phyloP scores from a whole-genome alignment of 2,113 vertebrate genomes.

The Alligator sinensis region DNA sequence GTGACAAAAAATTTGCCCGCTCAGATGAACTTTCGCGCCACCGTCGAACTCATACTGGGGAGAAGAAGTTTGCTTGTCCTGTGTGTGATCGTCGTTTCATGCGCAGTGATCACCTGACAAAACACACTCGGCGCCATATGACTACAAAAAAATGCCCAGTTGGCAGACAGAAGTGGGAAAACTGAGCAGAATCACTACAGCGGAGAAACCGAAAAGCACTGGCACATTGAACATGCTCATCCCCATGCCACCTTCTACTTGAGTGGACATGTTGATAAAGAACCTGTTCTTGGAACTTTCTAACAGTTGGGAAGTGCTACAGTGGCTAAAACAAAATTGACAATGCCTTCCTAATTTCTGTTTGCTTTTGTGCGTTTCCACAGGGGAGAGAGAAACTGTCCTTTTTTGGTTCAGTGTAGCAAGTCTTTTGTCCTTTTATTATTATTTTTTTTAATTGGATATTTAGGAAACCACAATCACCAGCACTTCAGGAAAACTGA shows the following conservation, averaged over 20 bases:
- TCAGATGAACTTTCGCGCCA: conserved; percentile 97
- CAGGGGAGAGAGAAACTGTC: not conserved
- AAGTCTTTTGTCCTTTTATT: not conserved
- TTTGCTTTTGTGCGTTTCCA: not conserved
- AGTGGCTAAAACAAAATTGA: not conserved
- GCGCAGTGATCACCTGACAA: conserved; percentile 97
- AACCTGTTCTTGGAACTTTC: not conserved
- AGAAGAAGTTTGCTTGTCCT: conserved; percentile 94
- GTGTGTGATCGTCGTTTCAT: conserved; percentile 96
- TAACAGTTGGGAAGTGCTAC: not conserved
- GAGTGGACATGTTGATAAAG: not conserved
- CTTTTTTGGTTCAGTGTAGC: conserved; percentile 39
- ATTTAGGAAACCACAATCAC: conserved; percentile 71
- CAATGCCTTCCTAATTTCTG: not conserved
- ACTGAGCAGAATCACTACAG: conserved; percentile 75
- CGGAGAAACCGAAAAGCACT: conserved; percentile 70
- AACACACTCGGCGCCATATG: conserved; percentile 93
- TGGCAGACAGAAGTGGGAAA: conserved; percentile 88
- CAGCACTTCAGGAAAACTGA: conserved; percentile 74
- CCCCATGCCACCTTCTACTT: conserved; percentile 54
- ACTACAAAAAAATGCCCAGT: conserved; percentile 86
- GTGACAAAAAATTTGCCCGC: conserved; percentile 95
- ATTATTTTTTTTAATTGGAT: accelerated
- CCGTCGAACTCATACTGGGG: conserved; percentile 94
- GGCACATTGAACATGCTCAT: conserved; percentile 77